Base-by-base conservation (phyloP, 2,888 invertebrate species). In the Plagodis pulveraria region DNA sequence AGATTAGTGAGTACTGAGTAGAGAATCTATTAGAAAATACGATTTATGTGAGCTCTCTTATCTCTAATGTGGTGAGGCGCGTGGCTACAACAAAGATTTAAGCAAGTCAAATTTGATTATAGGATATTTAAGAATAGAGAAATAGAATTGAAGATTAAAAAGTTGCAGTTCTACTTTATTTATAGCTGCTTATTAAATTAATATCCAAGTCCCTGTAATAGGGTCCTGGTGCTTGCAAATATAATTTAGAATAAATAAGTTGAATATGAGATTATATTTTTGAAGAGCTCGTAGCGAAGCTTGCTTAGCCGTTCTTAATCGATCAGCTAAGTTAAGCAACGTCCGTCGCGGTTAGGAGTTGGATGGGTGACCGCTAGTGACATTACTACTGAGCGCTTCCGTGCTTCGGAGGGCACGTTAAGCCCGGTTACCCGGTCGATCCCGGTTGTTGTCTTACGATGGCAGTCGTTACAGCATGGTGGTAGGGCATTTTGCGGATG, bases 11-110 rank as follows among this genome's bases (percentile, higher is more conserved):
- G 68, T 89, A 89, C 77, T 66, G 73, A 71, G 68, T 78, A 78
- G 72, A 74, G 74, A 84, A 89, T 84, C 78, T 81, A 87, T 88
- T 87, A 86, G 80, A 81, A 86, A 80, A 77, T 71, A 76, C 74
- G 82, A 89, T 89, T 87, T 86, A 89, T 89, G 83, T 70, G 77
- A 62, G 73, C 74, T 72, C 71, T 66, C 77, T 83, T 87, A 90
- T 91, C 89, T 73, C 69, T 76, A 83, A 83, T 77, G 82, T 68
- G 75, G 60, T 71, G 67, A 75, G 84, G 69, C 90, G 76, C 89
- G 91, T 90, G 91, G 63, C 89, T 69, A 62, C 72, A 78, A 76
- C 73, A 75, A 80, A 78, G 41, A 38, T 56, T 33, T 38, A 74
- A 74, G 77, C 82, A 77, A 81, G 82, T 80, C 76, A 77, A 83